Percentiles rank a stretch among this genome's conserved stretches.
phyloP scores from a whole-genome alignment of 2,113 vertebrate species.

The Nesoenas mayeri region DNA sequence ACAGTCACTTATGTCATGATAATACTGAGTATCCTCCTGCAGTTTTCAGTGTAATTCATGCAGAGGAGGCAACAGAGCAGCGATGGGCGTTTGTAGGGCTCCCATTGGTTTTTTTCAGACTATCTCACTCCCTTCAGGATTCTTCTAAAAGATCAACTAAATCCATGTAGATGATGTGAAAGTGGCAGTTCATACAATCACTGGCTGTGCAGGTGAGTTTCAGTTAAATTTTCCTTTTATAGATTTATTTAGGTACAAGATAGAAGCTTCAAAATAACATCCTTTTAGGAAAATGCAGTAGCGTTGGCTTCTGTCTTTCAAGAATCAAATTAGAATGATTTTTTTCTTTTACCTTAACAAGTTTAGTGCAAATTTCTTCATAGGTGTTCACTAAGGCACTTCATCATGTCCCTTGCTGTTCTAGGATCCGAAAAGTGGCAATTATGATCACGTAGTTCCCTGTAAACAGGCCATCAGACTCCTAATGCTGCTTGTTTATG shows the following conservation, averaged over 20 bases:
- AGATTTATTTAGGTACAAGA: neutral
- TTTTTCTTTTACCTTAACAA: neutral
- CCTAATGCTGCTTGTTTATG: neutral
- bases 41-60: neutral
- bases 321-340: neutral
- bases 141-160: conserved; percentile 43
- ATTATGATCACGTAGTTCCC: neutral
- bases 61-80: neutral
- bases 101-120: neutral
- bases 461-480: neutral
- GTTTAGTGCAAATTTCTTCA: conserved; percentile 17
- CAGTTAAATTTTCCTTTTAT: conserved; percentile 14
- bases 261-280: neutral
- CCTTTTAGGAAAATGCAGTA: neutral
- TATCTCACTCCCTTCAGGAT: neutral
- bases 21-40: conserved; percentile 17
- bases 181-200: conserved; percentile 64
- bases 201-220: conserved; percentile 72
- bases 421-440: neutral
- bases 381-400: conserved; percentile 27
- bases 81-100: neutral
- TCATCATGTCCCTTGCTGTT: neutral
- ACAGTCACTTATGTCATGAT: neutral
- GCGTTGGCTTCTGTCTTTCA: neutral
- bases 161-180: conserved; percentile 49